Conservation (phyloP, 1,140 invertebrate genomes). For the Colletes gigas region DNA sequence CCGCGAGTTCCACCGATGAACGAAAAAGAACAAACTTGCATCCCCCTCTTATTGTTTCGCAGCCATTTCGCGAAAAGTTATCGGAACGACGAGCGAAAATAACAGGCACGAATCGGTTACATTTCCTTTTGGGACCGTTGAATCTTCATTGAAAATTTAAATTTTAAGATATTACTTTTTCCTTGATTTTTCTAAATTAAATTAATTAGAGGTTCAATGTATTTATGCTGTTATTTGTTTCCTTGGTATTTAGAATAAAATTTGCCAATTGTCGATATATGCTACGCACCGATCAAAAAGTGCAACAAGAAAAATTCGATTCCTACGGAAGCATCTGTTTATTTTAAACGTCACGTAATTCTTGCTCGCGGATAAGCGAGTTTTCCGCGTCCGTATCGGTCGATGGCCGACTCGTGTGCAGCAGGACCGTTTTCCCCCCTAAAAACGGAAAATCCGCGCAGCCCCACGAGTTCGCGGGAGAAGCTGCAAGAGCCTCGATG, state of each 20-base stretch:
- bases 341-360: conserved; percentile 21
- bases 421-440: conserved; percentile 10
- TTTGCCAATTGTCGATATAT: no score
- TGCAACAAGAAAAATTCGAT: no score
- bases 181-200: no score
- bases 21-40: not conserved
- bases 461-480: conserved; percentile 6
- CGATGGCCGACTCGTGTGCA: conserved; percentile 13
- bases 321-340: no score
- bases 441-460: conserved; percentile 40
- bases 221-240: no score
- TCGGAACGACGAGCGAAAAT: conserved; percentile 24
- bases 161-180: no score
- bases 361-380: not conserved
- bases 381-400: not conserved
- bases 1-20: conserved; percentile 19
- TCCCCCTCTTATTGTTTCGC: conserved; percentile 14
- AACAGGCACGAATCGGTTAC: not conserved
- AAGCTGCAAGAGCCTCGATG: conserved; percentile 29
- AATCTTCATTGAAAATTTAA: no score
- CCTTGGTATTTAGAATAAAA: no score
- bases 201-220: no score
- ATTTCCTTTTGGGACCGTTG: not conserved
- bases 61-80: conserved; percentile 2
- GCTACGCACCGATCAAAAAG: no score